Base-by-base conservation (phyloP, 2,888 invertebrate species). In the Archips xylosteana region DNA sequence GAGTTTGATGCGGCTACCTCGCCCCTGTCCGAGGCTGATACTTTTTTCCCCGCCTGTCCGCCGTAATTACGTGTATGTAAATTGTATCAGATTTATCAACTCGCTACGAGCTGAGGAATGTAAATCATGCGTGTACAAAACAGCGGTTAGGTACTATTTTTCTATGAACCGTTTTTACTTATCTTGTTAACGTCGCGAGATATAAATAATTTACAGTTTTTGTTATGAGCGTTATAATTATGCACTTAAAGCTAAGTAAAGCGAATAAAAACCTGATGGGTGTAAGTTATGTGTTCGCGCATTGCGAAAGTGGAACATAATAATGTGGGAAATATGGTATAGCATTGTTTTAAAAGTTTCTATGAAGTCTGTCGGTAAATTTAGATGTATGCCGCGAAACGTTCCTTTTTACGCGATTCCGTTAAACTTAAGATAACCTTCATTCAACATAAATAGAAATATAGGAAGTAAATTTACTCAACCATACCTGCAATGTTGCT, bases 61-160 rank as follows among this genome's bases (percentile, higher is more conserved):
- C 83, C 80, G 87, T 91, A 91, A 92, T 92, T 92, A 90, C 85
- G 79, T 81, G 80, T 85, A 91, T 90, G 88, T 91, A 92, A 92
- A 92, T 91, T 89, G 89, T 87, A 88, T 86, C 88, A 85, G 85
- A 91, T 92, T 89, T 89, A 91, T 91, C 89, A 91, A 86, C 81
- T 78, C 82, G 81, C 82, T 82, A 87, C 83, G 81, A 85, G 81
- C 78, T 47, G 77, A 80, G 87, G 86, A 87, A 87, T 87, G 80
- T 83, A 80, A 86, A 84, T 83, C 84, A 85, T 78, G 78, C 78
- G 80, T 78, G 78, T 78, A 75, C 69, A 64, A 69, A 78, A 80
- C 77, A 76, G 77, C 77, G 72, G 78, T 74, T 71, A n/a, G n/a
- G n/a, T n/a, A 78, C 75, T 76, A 79, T 71, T 71, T 76, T 77